These are phyloP conservation scores for Aldrovandia affinis DNA, from an alignment of 2,797 vertebrate genomes.

Conservation along the genomic window DNA sequence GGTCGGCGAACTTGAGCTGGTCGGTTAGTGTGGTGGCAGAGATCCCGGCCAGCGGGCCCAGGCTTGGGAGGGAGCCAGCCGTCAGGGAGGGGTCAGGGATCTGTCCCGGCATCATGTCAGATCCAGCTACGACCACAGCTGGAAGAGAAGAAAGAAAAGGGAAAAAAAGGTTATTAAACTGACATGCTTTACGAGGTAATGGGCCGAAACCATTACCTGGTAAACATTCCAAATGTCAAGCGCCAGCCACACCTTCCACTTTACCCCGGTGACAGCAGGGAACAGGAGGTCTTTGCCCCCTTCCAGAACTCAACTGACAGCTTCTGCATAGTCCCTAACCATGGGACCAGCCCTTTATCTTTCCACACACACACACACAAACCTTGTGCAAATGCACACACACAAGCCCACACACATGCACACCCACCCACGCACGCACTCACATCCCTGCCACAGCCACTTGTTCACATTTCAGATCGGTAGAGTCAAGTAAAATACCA, in stretches of 20 bases:
- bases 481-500: background rate
- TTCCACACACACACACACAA: background rate
- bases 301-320: background rate
- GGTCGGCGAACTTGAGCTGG: constrained; percentile 87
- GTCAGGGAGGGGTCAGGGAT: constrained; percentile 94
- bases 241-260: background rate
- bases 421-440: background rate
- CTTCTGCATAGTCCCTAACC: background rate
- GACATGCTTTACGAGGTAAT: background rate
- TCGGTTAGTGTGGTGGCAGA: constrained; percentile 85
- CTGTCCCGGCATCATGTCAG: constrained; percentile 97
- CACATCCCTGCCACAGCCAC: background rate
- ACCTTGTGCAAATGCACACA: background rate
- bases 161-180: background rate
- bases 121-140: constrained; percentile 75
- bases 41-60: constrained; percentile 87
- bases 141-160: constrained; percentile 34
- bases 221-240: background rate
- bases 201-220: background rate
- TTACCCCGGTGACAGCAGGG: background rate
- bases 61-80: constrained; percentile 86
- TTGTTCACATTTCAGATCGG: background rate
- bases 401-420: background rate
- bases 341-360: background rate
- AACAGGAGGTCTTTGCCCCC: background rate